phyloP scores from a whole-genome alignment of 2,113 vertebrate species.

The Garra rufa region DNA sequence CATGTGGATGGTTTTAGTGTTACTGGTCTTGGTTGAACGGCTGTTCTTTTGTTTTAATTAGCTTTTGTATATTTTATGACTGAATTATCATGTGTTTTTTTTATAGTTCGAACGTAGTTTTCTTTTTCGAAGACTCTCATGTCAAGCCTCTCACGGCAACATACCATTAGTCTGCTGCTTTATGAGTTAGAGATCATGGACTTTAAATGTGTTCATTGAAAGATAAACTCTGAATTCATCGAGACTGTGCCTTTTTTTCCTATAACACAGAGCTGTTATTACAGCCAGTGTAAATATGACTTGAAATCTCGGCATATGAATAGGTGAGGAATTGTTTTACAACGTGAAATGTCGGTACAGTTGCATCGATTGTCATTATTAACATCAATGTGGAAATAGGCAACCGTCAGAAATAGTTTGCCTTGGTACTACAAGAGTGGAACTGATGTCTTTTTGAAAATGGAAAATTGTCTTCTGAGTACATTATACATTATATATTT shows the following conservation, averaged over 20 bases:
- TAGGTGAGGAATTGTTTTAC: not conserved
- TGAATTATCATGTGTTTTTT: not conserved
- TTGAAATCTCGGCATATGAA: constrained; percentile 2
- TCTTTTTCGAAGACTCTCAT: not conserved
- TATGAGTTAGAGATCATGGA: not conserved
- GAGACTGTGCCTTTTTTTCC: constrained; percentile 20
- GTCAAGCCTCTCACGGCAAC: not conserved
- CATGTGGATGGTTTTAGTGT: not conserved
- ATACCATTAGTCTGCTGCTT: constrained; percentile 7
- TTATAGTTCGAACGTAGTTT: not conserved
- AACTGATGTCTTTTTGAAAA: constrained; percentile 7
- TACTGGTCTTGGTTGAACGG: not conserved
- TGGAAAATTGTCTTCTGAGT: not conserved
- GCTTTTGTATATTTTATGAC: not conserved
- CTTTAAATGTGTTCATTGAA: not conserved
- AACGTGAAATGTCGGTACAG: not conserved
- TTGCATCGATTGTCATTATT: constrained; percentile 5
- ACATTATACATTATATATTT: constrained; percentile 4
- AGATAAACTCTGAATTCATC: not conserved
- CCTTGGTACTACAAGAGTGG: not conserved
- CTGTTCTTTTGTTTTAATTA: not conserved
- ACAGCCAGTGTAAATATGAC: constrained; percentile 23
- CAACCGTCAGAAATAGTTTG: not conserved
- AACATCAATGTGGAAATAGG: not conserved
- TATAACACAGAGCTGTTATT: constrained; percentile 15